Conservation (phyloP, 2,797 vertebrate genomes). For the Eulemur mongoz region DNA sequence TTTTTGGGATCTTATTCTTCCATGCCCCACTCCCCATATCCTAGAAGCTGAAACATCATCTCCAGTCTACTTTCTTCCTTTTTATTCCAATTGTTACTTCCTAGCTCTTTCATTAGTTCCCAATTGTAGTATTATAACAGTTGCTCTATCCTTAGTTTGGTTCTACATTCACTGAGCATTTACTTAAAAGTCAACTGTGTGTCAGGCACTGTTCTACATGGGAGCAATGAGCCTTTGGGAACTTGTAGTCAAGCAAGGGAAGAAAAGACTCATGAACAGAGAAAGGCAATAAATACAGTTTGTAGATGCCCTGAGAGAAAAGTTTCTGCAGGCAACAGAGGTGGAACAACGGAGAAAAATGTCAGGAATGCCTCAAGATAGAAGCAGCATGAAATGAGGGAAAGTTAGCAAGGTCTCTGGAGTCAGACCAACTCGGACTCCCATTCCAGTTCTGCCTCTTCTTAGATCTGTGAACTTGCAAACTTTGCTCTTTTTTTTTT, state of each 20-base stretch:
- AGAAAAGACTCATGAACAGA: not conserved
- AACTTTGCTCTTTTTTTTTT: not conserved
- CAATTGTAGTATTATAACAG: not conserved
- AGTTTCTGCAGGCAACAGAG: not conserved
- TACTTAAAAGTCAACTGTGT: not conserved
- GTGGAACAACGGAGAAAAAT: not conserved
- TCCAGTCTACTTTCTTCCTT: not conserved
- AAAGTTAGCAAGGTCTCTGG: not conserved
- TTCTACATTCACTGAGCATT: not conserved
- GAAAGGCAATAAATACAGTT: not conserved
- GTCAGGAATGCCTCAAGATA: not conserved
- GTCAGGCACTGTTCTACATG: not conserved
- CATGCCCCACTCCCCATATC: not conserved
- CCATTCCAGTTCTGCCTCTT: not conserved
- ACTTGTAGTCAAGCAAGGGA: not conserved
- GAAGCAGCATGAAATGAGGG: no score
- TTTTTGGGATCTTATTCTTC: not conserved
- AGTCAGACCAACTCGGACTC: not conserved
- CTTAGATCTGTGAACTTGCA: not conserved
- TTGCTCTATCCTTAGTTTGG: not conserved
- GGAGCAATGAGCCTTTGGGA: not conserved
- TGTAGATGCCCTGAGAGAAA: not conserved
- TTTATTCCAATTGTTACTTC: not conserved
- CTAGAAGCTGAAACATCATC: not conserved
- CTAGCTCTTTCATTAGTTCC: not conserved